These are phyloP conservation scores for Nautilus pompilius DNA, from an alignment of 1,140 invertebrate genomes.

Conservation along the genomic window DNA sequence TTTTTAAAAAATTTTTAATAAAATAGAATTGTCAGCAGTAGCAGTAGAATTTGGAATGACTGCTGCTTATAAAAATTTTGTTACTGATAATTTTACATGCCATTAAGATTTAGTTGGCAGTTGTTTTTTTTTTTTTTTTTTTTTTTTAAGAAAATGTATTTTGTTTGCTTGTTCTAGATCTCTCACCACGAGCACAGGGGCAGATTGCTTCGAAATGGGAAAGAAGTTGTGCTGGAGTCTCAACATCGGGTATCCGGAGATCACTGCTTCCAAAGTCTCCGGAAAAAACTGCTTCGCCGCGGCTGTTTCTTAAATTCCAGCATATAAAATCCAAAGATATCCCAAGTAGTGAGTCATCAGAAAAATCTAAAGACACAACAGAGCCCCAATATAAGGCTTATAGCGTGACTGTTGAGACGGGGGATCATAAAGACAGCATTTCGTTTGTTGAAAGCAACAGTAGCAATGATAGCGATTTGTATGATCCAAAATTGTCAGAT, in stretches of 20 bases:
- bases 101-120: too few species aligned
- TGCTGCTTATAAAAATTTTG: too few species aligned
- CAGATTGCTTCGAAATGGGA: slow-evolving; percentile 12
- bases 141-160: too few species aligned
- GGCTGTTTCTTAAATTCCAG: slow-evolving; percentile 63
- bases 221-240: slow-evolving; percentile 5
- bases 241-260: slow-evolving; percentile 13
- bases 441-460: not conserved
- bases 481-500: slow-evolving; percentile 16
- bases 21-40: too few species aligned
- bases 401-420: slow-evolving; percentile 36
- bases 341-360: slow-evolving; percentile 17
- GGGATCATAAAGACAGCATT: slow-evolving; percentile 22
- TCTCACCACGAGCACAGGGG: not conserved
- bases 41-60: too few species aligned
- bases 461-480: slow-evolving; percentile 37
- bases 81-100: too few species aligned
- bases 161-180: too few species aligned
- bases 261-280: slow-evolving; percentile 30
- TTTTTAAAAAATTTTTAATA: too few species aligned
- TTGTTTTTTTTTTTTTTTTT: not conserved
- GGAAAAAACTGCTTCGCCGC: slow-evolving; percentile 56
- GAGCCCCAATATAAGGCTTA: slow-evolving; percentile 37
- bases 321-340: too few species aligned
- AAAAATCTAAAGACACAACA: slow-evolving; percentile 29